A percentile compares a stretch with the other conserved stretches of the same genome.
Conservation (phyloP, 1,140 invertebrate genomes). For the Zaprionus nigranus region DNA sequence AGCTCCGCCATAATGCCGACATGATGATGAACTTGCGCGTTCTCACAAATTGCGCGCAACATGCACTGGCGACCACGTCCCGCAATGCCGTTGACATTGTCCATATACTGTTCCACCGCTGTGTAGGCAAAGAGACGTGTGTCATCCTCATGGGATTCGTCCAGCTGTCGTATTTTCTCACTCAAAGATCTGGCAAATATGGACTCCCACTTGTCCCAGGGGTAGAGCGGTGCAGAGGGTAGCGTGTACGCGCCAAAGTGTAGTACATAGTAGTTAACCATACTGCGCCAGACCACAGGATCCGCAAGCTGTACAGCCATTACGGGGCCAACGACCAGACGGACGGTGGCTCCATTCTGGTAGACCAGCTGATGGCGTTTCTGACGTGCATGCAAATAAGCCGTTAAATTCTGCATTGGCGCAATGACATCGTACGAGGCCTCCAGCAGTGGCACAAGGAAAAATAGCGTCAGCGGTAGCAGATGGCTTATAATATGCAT, state of each 20-base stretch:
- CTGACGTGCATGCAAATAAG: conserved; percentile 54
- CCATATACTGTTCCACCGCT: conserved; percentile 71
- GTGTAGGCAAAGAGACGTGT: conserved; percentile 71
- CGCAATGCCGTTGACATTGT: conserved; percentile 36
- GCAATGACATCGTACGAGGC: conserved; percentile 46
- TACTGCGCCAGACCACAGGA: conserved; percentile 67
- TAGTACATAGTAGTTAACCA: conserved; percentile 62
- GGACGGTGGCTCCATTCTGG: conserved; percentile 59
- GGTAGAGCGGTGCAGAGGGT: conserved; percentile 68
- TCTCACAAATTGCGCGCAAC: conserved; percentile 76
- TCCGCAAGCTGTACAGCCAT: conserved; percentile 63
- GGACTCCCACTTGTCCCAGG: conserved; percentile 81
- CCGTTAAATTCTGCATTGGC: conserved; percentile 54
- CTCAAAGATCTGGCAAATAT: conserved; percentile 61
- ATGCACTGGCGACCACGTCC: conserved; percentile 61
- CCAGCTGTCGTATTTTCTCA: conserved; percentile 48
- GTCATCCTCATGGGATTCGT: conserved; percentile 61
- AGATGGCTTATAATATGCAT: conserved; percentile 30
- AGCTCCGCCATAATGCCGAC: conserved; percentile 72
- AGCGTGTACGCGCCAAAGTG: conserved; percentile 71
- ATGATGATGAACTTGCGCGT: conserved; percentile 78
- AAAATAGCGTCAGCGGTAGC: conserved; percentile 18
- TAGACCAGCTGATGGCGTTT: conserved; percentile 61
- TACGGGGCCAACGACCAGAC: conserved; percentile 66
- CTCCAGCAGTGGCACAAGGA: conserved; percentile 21